A percentile compares a stretch with the other conserved stretches of the same genome.
These are phyloP conservation scores for Neelides folsomi DNA, from an alignment of 2,888 invertebrate genomes.

Conservation along the genomic window DNA sequence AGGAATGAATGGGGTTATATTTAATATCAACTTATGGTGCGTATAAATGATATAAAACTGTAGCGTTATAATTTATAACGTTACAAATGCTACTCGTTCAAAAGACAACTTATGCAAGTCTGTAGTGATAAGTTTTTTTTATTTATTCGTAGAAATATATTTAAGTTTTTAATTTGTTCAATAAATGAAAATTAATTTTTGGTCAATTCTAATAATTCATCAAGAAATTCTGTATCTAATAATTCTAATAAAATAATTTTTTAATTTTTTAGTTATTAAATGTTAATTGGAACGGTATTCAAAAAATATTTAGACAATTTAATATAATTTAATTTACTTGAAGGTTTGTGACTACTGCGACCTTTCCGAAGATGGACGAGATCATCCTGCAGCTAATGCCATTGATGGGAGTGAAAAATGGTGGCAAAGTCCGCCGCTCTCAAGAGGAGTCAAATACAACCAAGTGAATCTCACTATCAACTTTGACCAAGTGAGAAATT, in stretches of 20 bases:
- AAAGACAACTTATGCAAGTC: no score
- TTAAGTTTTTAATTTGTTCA: no score
- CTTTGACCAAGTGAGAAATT: conserved; percentile 85
- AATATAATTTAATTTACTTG: conserved; percentile 17
- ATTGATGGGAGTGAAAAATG: conserved; percentile 92
- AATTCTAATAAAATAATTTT: conserved; percentile 1
- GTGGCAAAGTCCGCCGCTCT: conserved; percentile 99
- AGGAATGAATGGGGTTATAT: no score
- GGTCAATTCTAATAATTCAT: no score
- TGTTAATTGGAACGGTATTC: conserved; percentile 7
- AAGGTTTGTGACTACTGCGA: conserved; percentile 91
- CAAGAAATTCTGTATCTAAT: conserved; percentile 2
- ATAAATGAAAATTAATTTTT: no score
- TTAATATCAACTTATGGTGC: no score
- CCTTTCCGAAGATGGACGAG: conserved; percentile 55
- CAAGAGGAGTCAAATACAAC: conserved; percentile 91
- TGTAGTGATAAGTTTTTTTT: no score
- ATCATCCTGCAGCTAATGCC: conserved; percentile 79
- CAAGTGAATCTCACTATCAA: conserved; percentile 94
- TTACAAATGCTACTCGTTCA: no score
- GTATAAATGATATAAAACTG: no score
- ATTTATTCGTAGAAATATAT: no score
- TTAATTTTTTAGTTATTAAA: neutral
- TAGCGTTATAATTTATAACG: no score
- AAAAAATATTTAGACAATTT: conserved; percentile 5